Base-by-base conservation (phyloP, 2,888 invertebrate genomes). In the Seira sanloemensis region DNA sequence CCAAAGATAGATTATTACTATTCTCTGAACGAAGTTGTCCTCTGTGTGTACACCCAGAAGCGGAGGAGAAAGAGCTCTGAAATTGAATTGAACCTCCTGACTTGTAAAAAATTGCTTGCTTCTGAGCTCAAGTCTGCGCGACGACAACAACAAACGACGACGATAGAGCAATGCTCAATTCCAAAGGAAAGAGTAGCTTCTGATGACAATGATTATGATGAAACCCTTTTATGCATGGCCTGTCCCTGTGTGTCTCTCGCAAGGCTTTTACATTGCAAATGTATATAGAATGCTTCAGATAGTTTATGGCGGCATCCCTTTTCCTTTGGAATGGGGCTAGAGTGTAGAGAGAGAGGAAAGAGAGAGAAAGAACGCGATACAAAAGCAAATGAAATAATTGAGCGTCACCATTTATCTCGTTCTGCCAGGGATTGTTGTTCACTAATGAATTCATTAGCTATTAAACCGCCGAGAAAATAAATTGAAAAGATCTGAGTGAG, bases 381-480 rank as follows among this genome's bases (percentile, higher is more conserved):
- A 69, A 16, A 68, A 77, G 77, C 82, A 83, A 83, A 83, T 83
- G 82, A 83, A 83, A 83, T 83, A 83, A 83, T 83, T 83, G 82
- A 83, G 82, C 82, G 82, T 83, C 82, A 83, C 82, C 82, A 83
- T 83, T 83, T 83, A 83, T 83, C 82, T 83, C 82, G 82, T 83
- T 83, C 82, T 83, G 82, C 82, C 82, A 83, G 82, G 82, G 77
- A 83, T 83, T 83, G 82, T 83, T 83, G 82, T 83, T 83, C 82
- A 83, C 82, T 83, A 83, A 83, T 83, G 82, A 83, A 83, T 83
- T 83, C 82, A 83, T 83, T 83, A 83, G 82, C 82, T 77, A 83
- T 83, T 83, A 83, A 83, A 78, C 82, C 82, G 77, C 77, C 82
- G 82, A 83, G 82, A 83, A 78, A 83, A 83, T 83, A 83, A 83